Percentiles rank a stretch among this genome's conserved stretches.
Evolutionary conservation across 2,797 vertebrate species (phyloP).

Genomic region (Sylvilagus floridanus): DNA sequence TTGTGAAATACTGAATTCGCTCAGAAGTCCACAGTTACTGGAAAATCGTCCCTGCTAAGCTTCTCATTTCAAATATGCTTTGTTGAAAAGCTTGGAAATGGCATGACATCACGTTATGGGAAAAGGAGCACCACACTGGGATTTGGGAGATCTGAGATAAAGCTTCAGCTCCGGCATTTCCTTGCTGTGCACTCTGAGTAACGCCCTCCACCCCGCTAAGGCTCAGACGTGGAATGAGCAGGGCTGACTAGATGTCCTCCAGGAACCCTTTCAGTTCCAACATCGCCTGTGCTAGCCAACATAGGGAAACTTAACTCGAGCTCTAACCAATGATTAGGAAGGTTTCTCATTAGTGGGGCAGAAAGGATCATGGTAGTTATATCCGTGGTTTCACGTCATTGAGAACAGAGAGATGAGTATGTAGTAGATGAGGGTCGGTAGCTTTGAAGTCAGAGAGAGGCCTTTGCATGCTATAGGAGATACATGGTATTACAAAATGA

Average conservation of each 20-base stretch:
- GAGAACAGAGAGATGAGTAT: not conserved
- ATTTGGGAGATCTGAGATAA: not conserved
- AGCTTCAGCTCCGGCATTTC: not conserved
- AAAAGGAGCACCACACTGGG: not conserved
- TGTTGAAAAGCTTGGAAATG: not conserved
- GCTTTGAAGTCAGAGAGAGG: not conserved
- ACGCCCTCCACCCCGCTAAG: not conserved
- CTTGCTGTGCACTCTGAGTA: not conserved
- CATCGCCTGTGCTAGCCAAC: too few species aligned
- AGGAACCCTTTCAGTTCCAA: not conserved
- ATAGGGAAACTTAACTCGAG: not conserved
- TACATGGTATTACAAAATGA: not conserved
- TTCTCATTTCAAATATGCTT: constrained; percentile 14
- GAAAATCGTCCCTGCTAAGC: not conserved
- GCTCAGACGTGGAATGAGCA: not conserved
- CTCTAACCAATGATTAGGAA: not conserved
- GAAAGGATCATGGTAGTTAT: not conserved
- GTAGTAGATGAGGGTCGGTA: not conserved
- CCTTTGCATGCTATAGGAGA: not conserved
- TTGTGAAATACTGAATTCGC: constrained; percentile 17
- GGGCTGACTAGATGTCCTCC: not conserved
- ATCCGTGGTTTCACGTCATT: not conserved
- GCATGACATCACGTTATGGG: not conserved
- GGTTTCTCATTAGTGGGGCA: too few species aligned
- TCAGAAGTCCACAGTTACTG: not conserved